Conservation (phyloP, 2,888 invertebrate genomes). For the Carcina quercana region DNA sequence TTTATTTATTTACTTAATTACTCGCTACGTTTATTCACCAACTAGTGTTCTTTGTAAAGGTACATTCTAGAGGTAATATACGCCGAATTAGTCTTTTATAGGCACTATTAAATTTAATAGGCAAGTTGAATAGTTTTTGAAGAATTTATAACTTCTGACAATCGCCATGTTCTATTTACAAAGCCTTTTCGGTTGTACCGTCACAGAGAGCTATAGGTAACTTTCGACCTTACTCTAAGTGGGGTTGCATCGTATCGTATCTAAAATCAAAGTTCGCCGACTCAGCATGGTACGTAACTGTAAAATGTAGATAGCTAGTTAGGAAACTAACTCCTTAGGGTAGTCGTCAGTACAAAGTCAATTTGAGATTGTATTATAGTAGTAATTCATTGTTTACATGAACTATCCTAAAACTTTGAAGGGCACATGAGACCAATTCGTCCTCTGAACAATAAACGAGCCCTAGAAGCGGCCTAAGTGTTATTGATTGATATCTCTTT, state of each 20-base stretch:
- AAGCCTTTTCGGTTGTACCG: slow-evolving; percentile 35
- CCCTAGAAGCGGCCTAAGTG: slow-evolving; percentile 63
- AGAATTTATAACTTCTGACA: slow-evolving; percentile 43
- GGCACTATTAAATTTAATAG: slow-evolving; percentile 40
- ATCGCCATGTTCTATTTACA: slow-evolving; percentile 45
- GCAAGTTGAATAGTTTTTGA: slow-evolving; percentile 50
- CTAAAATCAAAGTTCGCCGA: slow-evolving; percentile 25
- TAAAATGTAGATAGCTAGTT: slow-evolving; percentile 44
- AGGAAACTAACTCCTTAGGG: slow-evolving; percentile 42
- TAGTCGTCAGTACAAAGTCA: slow-evolving; percentile 53
- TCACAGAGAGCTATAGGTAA: no score
- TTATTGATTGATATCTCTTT: slow-evolving; percentile 50
- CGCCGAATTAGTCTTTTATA: slow-evolving; percentile 69
- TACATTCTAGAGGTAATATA: slow-evolving; percentile 34
- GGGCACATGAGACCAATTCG: slow-evolving; percentile 56
- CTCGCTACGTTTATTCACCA: slow-evolving; percentile 41
- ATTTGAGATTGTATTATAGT: slow-evolving; percentile 44
- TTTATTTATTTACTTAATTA: slow-evolving; percentile 7
- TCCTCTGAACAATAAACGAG: slow-evolving; percentile 54
- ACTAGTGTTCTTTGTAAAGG: slow-evolving; percentile 61
- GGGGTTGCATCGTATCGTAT: no score
- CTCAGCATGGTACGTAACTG: slow-evolving; percentile 33
- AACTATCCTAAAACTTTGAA: slow-evolving; percentile 28
- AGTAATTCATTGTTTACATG: slow-evolving; percentile 24
- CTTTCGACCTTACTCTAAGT: slow-evolving; percentile 29